Evolutionary conservation across 2,113 vertebrate genomes (phyloP).

Genomic region (Muntiacus reevesi): DNA sequence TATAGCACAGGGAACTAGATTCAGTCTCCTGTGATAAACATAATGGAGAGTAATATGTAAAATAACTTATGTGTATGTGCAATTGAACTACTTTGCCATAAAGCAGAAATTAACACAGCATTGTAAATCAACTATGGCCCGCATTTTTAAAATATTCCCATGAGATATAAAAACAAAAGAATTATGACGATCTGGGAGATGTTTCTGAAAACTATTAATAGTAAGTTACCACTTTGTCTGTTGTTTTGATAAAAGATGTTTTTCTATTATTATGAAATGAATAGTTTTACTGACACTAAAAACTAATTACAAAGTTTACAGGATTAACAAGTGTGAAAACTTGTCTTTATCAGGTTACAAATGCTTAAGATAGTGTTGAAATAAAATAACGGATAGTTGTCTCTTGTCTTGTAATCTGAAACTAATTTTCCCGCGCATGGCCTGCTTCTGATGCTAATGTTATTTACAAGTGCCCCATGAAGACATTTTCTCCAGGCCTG

Average conservation of each 20-base stretch:
- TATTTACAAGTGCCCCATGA: neutral
- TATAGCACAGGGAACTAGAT: neutral
- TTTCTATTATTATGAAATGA: neutral
- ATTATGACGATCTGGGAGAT: neutral
- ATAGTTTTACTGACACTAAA: neutral
- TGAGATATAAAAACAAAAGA: neutral
- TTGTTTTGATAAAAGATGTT: neutral
- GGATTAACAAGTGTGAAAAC: neutral
- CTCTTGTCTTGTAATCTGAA: neutral
- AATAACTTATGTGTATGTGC: neutral
- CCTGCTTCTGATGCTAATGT: neutral
- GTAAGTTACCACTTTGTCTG: neutral
- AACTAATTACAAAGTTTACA: neutral
- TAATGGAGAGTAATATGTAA: neutral
- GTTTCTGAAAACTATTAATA: neutral
- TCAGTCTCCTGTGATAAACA: neutral
- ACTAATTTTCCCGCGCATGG: no score
- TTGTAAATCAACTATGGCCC: neutral
- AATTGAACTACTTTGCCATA: neutral
- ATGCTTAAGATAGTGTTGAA: neutral
- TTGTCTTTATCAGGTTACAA: neutral
- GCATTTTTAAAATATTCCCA: neutral
- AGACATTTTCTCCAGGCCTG: neutral
- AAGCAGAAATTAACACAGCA: neutral
- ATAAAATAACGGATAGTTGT: neutral